A percentile compares a stretch with the other conserved stretches of the same genome.
These are phyloP conservation scores for Ochotona curzoniae DNA, from an alignment of 2,113 vertebrate genomes.

Conservation along the genomic window DNA sequence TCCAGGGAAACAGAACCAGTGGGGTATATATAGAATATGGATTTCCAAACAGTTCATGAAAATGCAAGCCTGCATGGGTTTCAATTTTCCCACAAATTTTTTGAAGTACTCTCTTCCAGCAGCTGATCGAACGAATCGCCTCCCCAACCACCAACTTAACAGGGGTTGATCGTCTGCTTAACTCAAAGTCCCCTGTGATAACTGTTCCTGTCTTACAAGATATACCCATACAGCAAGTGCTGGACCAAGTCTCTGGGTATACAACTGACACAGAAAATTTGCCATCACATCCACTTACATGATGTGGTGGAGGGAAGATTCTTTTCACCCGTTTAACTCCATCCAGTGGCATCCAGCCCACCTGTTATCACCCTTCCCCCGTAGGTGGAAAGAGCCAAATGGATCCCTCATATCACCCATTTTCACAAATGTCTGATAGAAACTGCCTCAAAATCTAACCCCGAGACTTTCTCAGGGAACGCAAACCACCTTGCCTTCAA, in stretches of 20 bases:
- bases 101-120: background rate
- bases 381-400: background rate
- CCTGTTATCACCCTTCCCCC: background rate
- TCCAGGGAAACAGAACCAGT: background rate
- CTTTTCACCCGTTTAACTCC: background rate
- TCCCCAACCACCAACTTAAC: too few relatives aligned
- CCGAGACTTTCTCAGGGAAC: background rate
- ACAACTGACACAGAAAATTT: background rate
- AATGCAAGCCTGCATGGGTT: too few relatives aligned
- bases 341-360: too few relatives aligned
- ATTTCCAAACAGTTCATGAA: background rate
- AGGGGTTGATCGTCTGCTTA: background rate
- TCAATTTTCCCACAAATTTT: too few relatives aligned
- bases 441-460: background rate
- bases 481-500: slow-evolving; percentile 41
- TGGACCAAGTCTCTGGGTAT: background rate
- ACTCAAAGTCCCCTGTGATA: background rate
- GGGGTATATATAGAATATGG: background rate
- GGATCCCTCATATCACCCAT: background rate
- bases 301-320: background rate
- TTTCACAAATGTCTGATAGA: background rate
- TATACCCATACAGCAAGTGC: background rate
- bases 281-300: background rate
- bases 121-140: background rate
- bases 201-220: background rate